A percentile compares a stretch with the other conserved stretches of the same genome.
phyloP scores from a whole-genome alignment of 2,797 vertebrate species.

The Anguilla obscura region DNA sequence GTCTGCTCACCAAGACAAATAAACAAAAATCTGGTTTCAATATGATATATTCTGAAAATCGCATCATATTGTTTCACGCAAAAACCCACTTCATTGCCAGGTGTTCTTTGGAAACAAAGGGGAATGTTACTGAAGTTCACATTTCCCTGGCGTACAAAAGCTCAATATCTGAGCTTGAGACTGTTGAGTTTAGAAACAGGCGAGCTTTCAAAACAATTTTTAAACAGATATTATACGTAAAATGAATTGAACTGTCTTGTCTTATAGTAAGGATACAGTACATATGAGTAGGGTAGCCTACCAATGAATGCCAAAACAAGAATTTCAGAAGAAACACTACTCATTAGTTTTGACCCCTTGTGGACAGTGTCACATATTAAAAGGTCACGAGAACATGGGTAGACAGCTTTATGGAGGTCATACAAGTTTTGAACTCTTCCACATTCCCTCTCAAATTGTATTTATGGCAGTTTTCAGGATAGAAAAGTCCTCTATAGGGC shows the following conservation, averaged over 20 bases:
- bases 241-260: conserved; percentile 30
- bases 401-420: conserved; percentile 55
- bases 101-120: background rate
- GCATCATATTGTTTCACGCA: background rate
- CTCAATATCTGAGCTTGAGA: background rate
- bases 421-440: conserved; percentile 59
- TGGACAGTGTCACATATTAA: conserved; percentile 47
- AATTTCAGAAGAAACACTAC: conserved; percentile 43
- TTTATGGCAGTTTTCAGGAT: conserved; percentile 35
- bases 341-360: conserved; percentile 38
- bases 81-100: background rate
- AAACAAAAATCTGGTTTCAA: conserved; percentile 1
- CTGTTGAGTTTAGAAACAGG: background rate
- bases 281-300: background rate
- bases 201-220: background rate
- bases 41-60: background rate
- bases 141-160: background rate
- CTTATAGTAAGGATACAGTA: conserved; percentile 31
- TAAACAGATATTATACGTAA: background rate
- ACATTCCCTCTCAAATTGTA: conserved; percentile 48
- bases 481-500: conserved; percentile 30
- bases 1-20: background rate
- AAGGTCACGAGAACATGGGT: conserved; percentile 23
- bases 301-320: conserved; percentile 38
- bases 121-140: background rate